These are phyloP conservation scores for Macrophya annulata DNA, from an alignment of 2,888 invertebrate species.

Conservation along the genomic window DNA sequence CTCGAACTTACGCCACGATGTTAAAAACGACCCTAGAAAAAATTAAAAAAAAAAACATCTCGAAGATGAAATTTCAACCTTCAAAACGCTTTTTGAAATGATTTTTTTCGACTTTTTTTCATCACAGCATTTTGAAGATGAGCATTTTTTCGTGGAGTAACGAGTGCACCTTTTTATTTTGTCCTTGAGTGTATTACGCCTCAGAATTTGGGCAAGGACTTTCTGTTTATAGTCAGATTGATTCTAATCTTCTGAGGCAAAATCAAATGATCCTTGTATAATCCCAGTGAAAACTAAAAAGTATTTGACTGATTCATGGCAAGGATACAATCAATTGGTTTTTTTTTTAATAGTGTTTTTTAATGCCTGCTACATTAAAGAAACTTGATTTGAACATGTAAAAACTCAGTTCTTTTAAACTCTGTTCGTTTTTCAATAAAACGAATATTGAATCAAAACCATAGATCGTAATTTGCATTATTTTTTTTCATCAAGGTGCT, in stretches of 20 bases:
- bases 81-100: too few relatives aligned
- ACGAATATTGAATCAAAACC: neutral
- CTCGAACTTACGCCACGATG: too few relatives aligned
- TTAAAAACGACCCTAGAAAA: too few relatives aligned
- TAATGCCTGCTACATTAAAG: neutral
- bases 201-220: slow-evolving; percentile 50
- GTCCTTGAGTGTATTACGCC: neutral
- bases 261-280: slow-evolving; percentile 36
- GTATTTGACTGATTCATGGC: slow-evolving; percentile 51
- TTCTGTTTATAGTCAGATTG: slow-evolving; percentile 45
- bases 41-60: too few relatives aligned
- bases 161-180: too few relatives aligned
- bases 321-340: slow-evolving; percentile 12
- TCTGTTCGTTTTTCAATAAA: neutral
- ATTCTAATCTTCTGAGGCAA: slow-evolving; percentile 53
- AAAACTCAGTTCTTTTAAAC: slow-evolving; percentile 8
- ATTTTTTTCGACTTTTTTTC: too few relatives aligned
- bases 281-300: slow-evolving; percentile 36
- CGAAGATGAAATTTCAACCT: too few relatives aligned
- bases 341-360: neutral
- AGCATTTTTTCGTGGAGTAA: too few relatives aligned
- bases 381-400: slow-evolving; percentile 51
- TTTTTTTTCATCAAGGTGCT: slow-evolving; percentile 76
- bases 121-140: too few relatives aligned
- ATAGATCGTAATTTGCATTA: slow-evolving; percentile 68